Evolutionary conservation across 1,140 invertebrate species (phyloP), one percentile per base, ranked within the genome.

Genomic region (Heliothis subflexa): DNA sequence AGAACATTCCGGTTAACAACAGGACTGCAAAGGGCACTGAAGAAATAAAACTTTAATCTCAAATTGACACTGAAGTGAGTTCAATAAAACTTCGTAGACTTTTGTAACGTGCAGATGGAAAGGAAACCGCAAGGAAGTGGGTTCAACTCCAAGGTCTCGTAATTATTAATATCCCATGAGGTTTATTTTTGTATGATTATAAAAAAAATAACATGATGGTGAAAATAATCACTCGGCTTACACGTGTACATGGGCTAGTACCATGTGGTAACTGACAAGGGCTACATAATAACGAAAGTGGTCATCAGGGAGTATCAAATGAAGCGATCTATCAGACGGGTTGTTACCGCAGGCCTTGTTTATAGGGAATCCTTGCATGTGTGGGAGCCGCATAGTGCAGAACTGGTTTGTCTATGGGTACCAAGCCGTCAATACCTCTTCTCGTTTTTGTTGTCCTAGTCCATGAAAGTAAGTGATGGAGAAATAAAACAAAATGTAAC

Each of bases 361-460:
- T 72, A 59, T 83, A 87, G 87, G 83, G 91, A 94, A 94, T 87
- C 91, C 91, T 80, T 85, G 83, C 61, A 88, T 89, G 91, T 93
- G 92, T 94, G 92, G 91, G 91, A 94, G 87, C 75, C 79, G 81
- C 78, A 78, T 80, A 81, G 72, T 78, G 84, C 85, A 78, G 78
- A 86, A 90, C 90, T 88, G 89, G 89, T 90, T 91, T 87, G 81
- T 91, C 90, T 92, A 91, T 91, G 86, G 80, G 79, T 82, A 87
- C 80, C 79, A 78, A 85, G 72, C 81, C 77, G 83, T 78, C 47
- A 47, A 78, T 78, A 68, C 54, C 66, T 73, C 78, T 80, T 84
- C 78, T 87, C 88, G 78, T 81, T 86, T 89, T 86, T 92, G 83
- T 87, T 89, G 77, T 75, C 81, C 83, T 83, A 81, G 79, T 82